Percentiles rank a stretch among this genome's conserved stretches.
Evolutionary conservation across 2,113 vertebrate species (phyloP).

Genomic region (Lates calcarifer): DNA sequence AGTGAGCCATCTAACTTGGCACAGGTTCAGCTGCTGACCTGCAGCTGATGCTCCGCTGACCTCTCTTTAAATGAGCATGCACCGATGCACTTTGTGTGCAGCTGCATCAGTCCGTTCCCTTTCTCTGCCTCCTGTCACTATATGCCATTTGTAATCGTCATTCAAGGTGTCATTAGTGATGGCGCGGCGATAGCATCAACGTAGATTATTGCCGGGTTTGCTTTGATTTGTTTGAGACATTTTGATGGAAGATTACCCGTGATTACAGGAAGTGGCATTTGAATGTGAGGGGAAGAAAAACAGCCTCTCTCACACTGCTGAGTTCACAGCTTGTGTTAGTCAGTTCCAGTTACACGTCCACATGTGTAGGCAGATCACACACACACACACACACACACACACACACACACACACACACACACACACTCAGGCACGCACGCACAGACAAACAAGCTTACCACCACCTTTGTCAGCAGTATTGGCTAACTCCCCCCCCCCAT

Average conservation of each 20-base stretch:
- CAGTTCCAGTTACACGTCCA: constrained; percentile 31
- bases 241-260: constrained; percentile 46
- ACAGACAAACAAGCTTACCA: constrained; percentile 58
- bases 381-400: background rate
- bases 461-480: constrained; percentile 75
- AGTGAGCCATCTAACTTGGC: background rate
- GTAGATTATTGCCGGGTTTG: constrained; percentile 24
- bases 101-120: constrained; percentile 15
- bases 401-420: constrained; percentile 13
- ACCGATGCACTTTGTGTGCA: constrained; percentile 15
- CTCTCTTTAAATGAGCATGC: constrained; percentile 3
- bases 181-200: constrained; percentile 1
- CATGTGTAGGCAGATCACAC: constrained; percentile 39
- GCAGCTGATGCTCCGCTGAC: constrained; percentile 28
- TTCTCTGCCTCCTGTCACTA: constrained; percentile 1
- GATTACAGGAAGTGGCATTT: constrained; percentile 56
- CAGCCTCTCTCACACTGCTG: constrained; percentile 17
- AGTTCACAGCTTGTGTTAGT: constrained; percentile 48
- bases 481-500: constrained; percentile 54
- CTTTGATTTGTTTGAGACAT: constrained; percentile 51
- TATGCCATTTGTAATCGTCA: constrained; percentile 30
- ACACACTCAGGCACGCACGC: constrained; percentile 17
- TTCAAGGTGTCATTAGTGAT: constrained; percentile 34
- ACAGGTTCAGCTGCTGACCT: constrained; percentile 16
- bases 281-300: constrained; percentile 24